Conservation (phyloP, 2,113 vertebrate species). For the Eleginops maclovinus region DNA sequence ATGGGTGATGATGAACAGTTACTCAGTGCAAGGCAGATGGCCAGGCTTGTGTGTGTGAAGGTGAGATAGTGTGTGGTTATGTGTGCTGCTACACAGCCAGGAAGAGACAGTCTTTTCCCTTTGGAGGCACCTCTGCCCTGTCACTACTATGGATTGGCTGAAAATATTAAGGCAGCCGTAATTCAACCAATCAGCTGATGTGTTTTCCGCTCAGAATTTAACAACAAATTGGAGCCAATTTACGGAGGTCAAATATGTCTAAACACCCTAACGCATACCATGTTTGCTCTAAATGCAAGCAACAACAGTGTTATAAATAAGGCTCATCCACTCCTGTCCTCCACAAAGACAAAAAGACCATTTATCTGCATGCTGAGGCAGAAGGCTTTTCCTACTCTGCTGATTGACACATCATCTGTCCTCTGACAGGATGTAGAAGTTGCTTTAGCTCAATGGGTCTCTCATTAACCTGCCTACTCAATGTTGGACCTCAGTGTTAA, state of each 20-base stretch:
- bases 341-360: neutral
- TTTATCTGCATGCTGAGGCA: slow-evolving; percentile 19
- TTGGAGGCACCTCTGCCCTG: slow-evolving; percentile 43
- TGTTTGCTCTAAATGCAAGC: slow-evolving; percentile 21
- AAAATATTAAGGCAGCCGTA: slow-evolving; percentile 53
- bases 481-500: slow-evolving; percentile 74
- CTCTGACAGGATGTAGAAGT: slow-evolving; percentile 69
- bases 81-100: slow-evolving; percentile 32
- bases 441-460: slow-evolving; percentile 65
- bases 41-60: slow-evolving; percentile 19
- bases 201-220: slow-evolving; percentile 53
- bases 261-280: slow-evolving; percentile 31
- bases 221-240: slow-evolving; percentile 60
- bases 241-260: slow-evolving; percentile 51
- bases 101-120: slow-evolving; percentile 41
- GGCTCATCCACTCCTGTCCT: slow-evolving; percentile 9
- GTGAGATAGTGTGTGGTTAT: slow-evolving; percentile 34
- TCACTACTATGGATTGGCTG: slow-evolving; percentile 60
- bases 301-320: slow-evolving; percentile 32
- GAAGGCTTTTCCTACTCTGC: slow-evolving; percentile 30
- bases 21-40: slow-evolving; percentile 59
- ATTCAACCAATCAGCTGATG: slow-evolving; percentile 62
- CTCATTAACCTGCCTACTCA: slow-evolving; percentile 80
- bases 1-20: slow-evolving; percentile 58
- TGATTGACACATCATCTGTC: slow-evolving; percentile 62